A percentile compares a stretch with the other conserved stretches of the same genome.
phyloP scores from a whole-genome alignment of 30 jellyfish, hydroid and myxozoan genomes.

The Chironex yamaguchii region DNA sequence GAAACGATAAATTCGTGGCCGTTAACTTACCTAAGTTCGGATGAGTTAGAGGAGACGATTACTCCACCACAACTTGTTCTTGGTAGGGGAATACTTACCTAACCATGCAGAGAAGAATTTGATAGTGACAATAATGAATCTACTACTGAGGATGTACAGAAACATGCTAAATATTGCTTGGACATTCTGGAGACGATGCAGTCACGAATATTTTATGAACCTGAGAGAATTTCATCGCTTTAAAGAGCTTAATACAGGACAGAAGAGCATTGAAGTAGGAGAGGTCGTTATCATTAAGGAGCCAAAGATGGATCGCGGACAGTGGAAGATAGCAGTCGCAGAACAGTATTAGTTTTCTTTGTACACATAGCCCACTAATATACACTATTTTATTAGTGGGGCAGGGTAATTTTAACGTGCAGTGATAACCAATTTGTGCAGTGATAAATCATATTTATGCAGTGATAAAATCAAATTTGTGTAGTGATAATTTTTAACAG shows the following conservation, averaged over 20 bases:
- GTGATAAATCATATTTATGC: too few relatives aligned
- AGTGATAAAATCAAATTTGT: too few relatives aligned
- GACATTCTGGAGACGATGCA: constrained; percentile 56
- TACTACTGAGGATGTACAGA: constrained; percentile 13
- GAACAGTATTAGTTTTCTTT: too few relatives aligned
- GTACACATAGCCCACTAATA: too few relatives aligned
- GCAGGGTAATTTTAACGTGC: too few relatives aligned
- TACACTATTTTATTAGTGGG: too few relatives aligned
- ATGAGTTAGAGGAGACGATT: constrained; percentile 8
- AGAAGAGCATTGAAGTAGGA: neutral
- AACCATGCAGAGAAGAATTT: constrained; percentile 17
- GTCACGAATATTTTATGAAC: constrained; percentile 19
- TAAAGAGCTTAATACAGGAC: neutral
- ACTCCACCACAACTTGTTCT: constrained; percentile 32
- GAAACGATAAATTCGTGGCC: constrained; percentile 38
- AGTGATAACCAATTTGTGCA: too few relatives aligned
- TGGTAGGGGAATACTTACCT: constrained; percentile 31
- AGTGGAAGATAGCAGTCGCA: too few relatives aligned
- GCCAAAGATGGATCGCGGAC: neutral
- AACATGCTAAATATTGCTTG: constrained; percentile 28
- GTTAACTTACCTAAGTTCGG: constrained; percentile 1
- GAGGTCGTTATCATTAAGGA: constrained; percentile 29
- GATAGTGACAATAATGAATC: constrained; percentile 18
- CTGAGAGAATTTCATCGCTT: constrained; percentile 19
- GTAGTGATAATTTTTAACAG: too few relatives aligned